Conservation (phyloP, 2,888 invertebrate species). For the Meloe dianella region DNA sequence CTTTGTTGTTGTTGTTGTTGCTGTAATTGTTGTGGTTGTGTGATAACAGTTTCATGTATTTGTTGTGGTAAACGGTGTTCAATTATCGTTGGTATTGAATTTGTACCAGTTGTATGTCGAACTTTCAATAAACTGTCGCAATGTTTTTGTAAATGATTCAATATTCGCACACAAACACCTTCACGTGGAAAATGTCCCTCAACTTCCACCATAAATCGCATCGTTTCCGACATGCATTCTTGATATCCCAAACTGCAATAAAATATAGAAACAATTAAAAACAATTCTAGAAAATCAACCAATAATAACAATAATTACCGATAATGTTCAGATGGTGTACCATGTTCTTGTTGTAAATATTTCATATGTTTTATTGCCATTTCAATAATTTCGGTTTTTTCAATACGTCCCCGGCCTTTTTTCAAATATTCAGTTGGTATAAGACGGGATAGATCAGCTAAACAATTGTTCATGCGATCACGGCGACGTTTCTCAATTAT, state of each 20-base stretch:
- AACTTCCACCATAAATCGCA: constrained; percentile 86
- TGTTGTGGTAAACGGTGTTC: constrained; percentile 42
- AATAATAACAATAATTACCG: constrained; percentile 40
- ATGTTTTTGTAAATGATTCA: constrained; percentile 84
- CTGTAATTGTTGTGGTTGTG: constrained; percentile 47
- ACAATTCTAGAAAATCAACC: constrained; percentile 2
- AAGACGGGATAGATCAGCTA: constrained; percentile 90
- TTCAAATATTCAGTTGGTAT: constrained; percentile 93
- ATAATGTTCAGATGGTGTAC: constrained; percentile 55
- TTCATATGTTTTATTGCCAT: constrained; percentile 96
- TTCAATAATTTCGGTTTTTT: constrained; percentile 97
- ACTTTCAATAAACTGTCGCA: constrained; percentile 67
- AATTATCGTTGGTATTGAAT: constrained; percentile 43
- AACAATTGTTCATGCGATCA: constrained; percentile 96
- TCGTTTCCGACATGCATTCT: constrained; percentile 88
- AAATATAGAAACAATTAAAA: constrained; percentile 6
- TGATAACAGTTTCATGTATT: constrained; percentile 12
- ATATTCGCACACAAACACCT: constrained; percentile 78
- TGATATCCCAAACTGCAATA: constrained; percentile 76
- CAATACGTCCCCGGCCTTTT: constrained; percentile 93
- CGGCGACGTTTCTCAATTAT: constrained; percentile 95
- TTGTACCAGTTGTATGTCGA: constrained; percentile 45
- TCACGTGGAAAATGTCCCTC: constrained; percentile 83
- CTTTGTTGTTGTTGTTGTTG: constrained; percentile 53
- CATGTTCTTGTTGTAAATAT: constrained; percentile 75